phyloP scores from a whole-genome alignment of 2,113 vertebrate species.

The Acrocephalus arundinaceus region DNA sequence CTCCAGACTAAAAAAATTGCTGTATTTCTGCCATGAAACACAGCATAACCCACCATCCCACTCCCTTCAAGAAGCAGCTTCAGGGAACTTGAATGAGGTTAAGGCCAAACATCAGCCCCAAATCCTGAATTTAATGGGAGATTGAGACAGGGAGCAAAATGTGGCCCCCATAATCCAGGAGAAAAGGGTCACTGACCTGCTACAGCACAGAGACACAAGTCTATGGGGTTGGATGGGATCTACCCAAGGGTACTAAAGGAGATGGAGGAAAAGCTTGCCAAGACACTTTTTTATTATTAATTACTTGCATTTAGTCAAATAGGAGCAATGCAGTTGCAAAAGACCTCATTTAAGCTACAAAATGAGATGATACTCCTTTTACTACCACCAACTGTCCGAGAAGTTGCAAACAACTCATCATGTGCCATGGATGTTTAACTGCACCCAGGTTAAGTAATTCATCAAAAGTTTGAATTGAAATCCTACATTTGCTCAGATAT shows the following conservation, averaged over 20 bases:
- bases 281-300: not conserved
- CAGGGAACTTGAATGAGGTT: not conserved
- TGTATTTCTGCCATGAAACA: not conserved
- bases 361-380: not conserved
- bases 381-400: not conserved
- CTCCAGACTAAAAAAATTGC: not conserved
- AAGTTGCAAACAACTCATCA: not conserved
- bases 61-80: not conserved
- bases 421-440: not conserved
- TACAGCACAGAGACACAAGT: accelerated
- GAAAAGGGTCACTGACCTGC: not conserved
- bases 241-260: not conserved
- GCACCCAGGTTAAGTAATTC: not conserved
- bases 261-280: not conserved
- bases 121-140: not conserved
- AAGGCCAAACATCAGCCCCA: not conserved
- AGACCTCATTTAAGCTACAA: not conserved
- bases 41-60: not conserved
- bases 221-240: not conserved
- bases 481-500: not conserved
- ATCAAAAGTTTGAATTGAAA: not conserved
- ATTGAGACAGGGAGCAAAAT: not conserved
- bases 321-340: not conserved
- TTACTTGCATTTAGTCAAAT: not conserved
- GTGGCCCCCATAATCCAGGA: not conserved